Evolutionary conservation across 2,113 vertebrate species (phyloP), one percentile per base, ranked within the genome.

Genomic region (Pionites leucogaster): DNA sequence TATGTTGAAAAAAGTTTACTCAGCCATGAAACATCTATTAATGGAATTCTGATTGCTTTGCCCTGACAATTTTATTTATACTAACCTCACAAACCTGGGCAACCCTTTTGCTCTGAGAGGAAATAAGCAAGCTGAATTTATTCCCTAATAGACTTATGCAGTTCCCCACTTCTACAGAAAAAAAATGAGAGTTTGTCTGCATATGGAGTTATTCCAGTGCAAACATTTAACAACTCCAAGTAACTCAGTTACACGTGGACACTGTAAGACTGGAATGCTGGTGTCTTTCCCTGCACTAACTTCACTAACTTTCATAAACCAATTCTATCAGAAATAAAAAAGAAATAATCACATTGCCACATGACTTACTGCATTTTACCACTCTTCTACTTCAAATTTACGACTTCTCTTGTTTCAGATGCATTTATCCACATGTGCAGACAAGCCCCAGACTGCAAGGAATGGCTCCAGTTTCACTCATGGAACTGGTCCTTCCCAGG

Each of bases 401-500:
- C 2, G 0, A 22, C 72, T 87, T 76, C 77, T 76, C 52, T 79
- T 20, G 4, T 33, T 91, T 91, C 94, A 96, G 67, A 87, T 95
- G 86, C 12, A 17, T 91, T 86, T 57, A 50, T 68, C 71, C 1
- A 3, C 83, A 71, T 93, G 87, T 82, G 69, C 89, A 95, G 95
- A 92, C 91, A 82, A 95, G 93, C 13, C 55, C 62, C 79, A 93
- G 93, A 57, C 93, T 90, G 72, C 0, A 1, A 95, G 71, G 79
- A 93, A 85, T 10, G 29, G 67, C 41, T 93, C 81, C 67, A 90
- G 82, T 72, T 94, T 90, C 8, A 3, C 47, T 92, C 24, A 75
- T 92, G 76, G 86, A 96, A 93, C 76, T 83, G 57, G 55, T 90
- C 78, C 88, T 96, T 94, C 96, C 85, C 88, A 90, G 88, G 92